phyloP scores from a whole-genome alignment of 92 coral and sea anemone species.

The Actinostola sp. region DNA sequence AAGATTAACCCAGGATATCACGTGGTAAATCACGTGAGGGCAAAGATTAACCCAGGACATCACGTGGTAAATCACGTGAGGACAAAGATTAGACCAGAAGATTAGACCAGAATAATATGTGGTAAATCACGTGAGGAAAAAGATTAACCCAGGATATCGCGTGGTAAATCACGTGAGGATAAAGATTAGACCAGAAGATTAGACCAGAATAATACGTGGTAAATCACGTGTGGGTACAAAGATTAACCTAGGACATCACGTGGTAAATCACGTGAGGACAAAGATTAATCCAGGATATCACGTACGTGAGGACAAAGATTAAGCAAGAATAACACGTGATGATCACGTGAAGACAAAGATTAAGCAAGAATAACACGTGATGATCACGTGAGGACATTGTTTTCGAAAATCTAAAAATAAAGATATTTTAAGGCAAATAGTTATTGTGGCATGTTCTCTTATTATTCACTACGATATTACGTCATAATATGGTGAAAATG shows the following conservation, averaged over 20 bases:
- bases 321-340: background rate
- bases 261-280: background rate
- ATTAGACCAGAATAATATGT: no score
- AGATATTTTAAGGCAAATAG: no score
- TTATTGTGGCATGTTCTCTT: no score
- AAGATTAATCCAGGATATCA: background rate
- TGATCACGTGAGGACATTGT: background rate
- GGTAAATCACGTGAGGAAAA: constrained; percentile 38
- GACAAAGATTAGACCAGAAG: no score
- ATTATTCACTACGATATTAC: no score
- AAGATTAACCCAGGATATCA: no score
- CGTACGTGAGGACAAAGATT: background rate
- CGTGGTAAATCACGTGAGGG: no score
- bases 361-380: background rate
- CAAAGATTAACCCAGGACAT: no score
- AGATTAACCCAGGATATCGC: background rate
- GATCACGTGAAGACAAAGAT: background rate
- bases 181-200: no score
- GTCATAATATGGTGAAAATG: no score
- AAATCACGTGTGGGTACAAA: background rate
- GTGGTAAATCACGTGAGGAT: background rate
- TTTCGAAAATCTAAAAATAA: no score
- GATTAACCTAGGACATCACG: background rate
- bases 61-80: no score
- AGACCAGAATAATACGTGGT: background rate